These are phyloP conservation scores for Sorex fumeus DNA, from an alignment of 2,113 vertebrate genomes.

Conservation along the genomic window DNA sequence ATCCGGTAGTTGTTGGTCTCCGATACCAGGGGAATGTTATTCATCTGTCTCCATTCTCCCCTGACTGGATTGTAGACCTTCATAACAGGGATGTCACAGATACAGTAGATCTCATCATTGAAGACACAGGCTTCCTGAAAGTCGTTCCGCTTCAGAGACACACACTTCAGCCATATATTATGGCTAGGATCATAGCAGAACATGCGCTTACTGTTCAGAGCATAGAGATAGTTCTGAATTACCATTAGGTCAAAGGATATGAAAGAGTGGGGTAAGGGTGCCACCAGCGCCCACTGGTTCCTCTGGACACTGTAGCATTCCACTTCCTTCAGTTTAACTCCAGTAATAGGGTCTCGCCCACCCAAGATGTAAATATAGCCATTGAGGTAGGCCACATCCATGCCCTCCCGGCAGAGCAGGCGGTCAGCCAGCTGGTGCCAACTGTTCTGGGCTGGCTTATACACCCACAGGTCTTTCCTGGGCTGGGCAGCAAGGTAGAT, in stretches of 20 bases:
- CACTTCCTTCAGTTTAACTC: conserved; percentile 90
- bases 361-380: conserved; percentile 92
- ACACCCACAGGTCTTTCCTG: conserved; percentile 94
- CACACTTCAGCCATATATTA: conserved; percentile 92
- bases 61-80: conserved; percentile 91
- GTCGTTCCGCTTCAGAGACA: conserved; percentile 90
- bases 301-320: conserved; percentile 93
- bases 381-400: conserved; percentile 92
- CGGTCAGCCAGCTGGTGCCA: conserved; percentile 93
- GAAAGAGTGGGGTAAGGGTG: conserved; percentile 91
- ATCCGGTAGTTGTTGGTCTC: conserved; percentile 91
- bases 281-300: conserved; percentile 92
- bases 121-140: conserved; percentile 93
- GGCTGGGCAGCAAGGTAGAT: conserved; percentile 93
- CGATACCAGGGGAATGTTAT: conserved; percentile 91
- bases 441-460: conserved; percentile 91
- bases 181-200: conserved; percentile 91
- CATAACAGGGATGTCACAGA: conserved; percentile 91
- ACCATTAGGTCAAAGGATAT: conserved; percentile 92
- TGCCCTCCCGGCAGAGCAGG: conserved; percentile 91
- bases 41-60: conserved; percentile 91
- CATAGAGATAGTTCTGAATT: conserved; percentile 90
- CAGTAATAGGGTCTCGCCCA: conserved; percentile 90
- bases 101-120: conserved; percentile 92
- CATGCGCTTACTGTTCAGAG: conserved; percentile 91